Conservation (phyloP, 2,113 vertebrate genomes). For the Malurus elegans region DNA sequence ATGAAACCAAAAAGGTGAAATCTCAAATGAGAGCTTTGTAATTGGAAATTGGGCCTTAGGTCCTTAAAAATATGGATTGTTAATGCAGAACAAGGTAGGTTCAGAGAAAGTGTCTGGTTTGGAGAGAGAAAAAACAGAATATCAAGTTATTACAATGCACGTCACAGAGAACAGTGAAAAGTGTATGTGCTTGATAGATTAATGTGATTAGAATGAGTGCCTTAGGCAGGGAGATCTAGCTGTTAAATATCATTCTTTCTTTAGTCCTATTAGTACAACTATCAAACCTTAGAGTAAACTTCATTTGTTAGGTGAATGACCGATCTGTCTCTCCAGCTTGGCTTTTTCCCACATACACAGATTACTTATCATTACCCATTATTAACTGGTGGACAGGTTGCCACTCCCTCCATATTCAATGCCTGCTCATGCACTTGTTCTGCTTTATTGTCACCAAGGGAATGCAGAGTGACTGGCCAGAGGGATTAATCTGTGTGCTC, state of each 20-base stretch:
- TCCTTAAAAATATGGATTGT: not conserved
- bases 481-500: not conserved
- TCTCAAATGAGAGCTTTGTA: not conserved
- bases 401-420: not conserved
- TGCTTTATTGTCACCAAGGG: not conserved
- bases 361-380: not conserved
- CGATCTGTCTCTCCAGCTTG: not conserved
- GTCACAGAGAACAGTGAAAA: slow-evolving; percentile 22
- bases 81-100: not conserved
- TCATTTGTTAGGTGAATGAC: slow-evolving; percentile 37
- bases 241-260: slow-evolving; percentile 19
- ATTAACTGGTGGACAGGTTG: not conserved
- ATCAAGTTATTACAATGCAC: not conserved
- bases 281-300: slow-evolving; percentile 36
- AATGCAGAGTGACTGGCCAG: not conserved
- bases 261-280: not conserved
- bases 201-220: not conserved
- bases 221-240: not conserved
- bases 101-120: not conserved
- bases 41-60: slow-evolving; percentile 5
- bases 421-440: not conserved
- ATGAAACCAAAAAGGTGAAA: not conserved
- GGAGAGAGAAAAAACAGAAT: not conserved
- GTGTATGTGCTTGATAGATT: not conserved
- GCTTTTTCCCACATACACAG: not conserved